Base-by-base conservation (phyloP, 2,113 vertebrate species). In the Astur gentilis region DNA sequence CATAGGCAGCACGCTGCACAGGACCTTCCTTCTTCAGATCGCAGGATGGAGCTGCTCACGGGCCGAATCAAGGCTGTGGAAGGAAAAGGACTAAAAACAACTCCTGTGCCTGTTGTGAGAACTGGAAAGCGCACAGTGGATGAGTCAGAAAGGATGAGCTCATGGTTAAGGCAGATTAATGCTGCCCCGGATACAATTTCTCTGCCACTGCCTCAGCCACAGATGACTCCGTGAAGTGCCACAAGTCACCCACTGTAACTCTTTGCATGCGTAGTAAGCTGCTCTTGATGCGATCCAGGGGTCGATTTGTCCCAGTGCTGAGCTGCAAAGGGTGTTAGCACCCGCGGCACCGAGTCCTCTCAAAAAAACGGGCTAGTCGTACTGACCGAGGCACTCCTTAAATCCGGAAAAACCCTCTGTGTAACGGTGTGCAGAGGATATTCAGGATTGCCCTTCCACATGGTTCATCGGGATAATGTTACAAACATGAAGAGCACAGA, bases 141-240 rank as follows among this genome's bases (percentile, higher is more conserved):
- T 83, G 95, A 94, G 82, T 94, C 82, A 91, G 73, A 90, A 71
- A 29, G 58, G 82, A 79, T 90, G 84, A 96, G 75, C 78, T 96
- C 95, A 91, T 49, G 62, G 66, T 60, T 87, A 80, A 67, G 31
- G 75, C 70, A 93, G 81, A 93, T 83, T 83, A 62, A 83, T 62
- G 55, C 75, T 90, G 62, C 64, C 81, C 49, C 36, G 75, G 79
- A 34, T 34, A n/a, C 31, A 58, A 36, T 42, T 90, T 70, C 78
- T 38, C 87, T 83, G 1, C 73, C 66, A 14, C 16, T 77, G 34
- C 70, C 78, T 93, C 61, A 85, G 57, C 75, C 89, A 19, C 61
- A 77, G 70, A 52, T 0, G 3, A 8, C 57, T 62, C 44, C 23
- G 8, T 47, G 55, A 52, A 85, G 54, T 29, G 67, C 54, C 57